Percentiles rank a stretch among this genome's conserved stretches.
Conservation (phyloP, 2,113 vertebrate genomes). For the Acanthochromis polyacanthus region DNA sequence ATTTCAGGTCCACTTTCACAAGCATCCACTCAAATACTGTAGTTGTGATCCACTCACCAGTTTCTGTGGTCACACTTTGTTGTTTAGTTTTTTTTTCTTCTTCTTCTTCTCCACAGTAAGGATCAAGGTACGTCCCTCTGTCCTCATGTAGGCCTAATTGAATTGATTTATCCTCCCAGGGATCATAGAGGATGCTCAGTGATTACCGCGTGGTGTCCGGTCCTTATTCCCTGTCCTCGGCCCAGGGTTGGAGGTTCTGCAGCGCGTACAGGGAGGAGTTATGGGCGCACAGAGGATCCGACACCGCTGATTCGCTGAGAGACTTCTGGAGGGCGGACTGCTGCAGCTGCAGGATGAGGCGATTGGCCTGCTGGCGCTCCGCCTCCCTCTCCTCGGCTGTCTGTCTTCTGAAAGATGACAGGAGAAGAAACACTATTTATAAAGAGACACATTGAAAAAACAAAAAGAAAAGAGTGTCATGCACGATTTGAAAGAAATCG, state of each 20-base stretch:
- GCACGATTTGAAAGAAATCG: background rate
- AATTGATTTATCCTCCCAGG: slow-evolving; percentile 48
- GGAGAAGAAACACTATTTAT: background rate
- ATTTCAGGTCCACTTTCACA: slow-evolving; percentile 49
- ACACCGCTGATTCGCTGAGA: slow-evolving; percentile 92
- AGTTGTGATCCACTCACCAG: slow-evolving; percentile 31
- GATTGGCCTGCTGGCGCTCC: slow-evolving; percentile 97
- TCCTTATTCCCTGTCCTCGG: slow-evolving; percentile 91
- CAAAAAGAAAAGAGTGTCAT: too few species aligned
- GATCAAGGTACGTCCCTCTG: slow-evolving; percentile 49
- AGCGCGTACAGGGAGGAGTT: slow-evolving; percentile 98
- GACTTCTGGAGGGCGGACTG: slow-evolving; percentile 98
- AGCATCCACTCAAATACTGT: slow-evolving; percentile 25
- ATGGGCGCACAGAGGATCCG: slow-evolving; percentile 95
- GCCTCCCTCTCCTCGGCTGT: slow-evolving; percentile 97
- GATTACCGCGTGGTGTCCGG: slow-evolving; percentile 15
- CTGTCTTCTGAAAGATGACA: slow-evolving; percentile 88
- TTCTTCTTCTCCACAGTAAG: slow-evolving; percentile 25
- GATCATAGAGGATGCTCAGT: slow-evolving; percentile 32
- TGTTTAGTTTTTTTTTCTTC: background rate
- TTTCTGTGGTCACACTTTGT: slow-evolving; percentile 21
- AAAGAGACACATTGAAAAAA: background rate
- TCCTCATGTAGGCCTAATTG: slow-evolving; percentile 50
- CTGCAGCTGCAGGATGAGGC: slow-evolving; percentile 97
- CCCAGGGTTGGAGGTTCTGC: slow-evolving; percentile 99